These are phyloP conservation scores for Dipodomys stephensi DNA, from an alignment of 2,113 vertebrate species.

Conservation along the genomic window DNA sequence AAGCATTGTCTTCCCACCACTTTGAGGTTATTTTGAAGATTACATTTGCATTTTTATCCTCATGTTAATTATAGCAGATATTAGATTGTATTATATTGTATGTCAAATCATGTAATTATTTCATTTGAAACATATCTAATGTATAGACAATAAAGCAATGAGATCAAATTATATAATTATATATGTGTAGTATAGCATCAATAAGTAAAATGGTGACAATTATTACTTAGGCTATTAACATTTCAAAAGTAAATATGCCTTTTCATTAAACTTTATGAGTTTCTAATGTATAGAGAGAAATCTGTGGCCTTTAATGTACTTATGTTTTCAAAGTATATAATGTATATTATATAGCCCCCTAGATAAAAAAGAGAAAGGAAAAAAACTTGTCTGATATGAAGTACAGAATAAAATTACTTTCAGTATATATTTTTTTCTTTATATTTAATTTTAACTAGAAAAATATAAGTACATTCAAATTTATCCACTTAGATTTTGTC, in stretches of 20 bases:
- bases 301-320: not conserved
- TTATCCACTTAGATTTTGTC: not conserved
- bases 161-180: too few species aligned
- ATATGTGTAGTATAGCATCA: not conserved
- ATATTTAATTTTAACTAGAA: not conserved
- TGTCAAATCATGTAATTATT: too few species aligned
- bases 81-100: too few species aligned
- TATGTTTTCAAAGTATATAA: too few species aligned
- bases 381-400: too few species aligned
- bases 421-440: not conserved
- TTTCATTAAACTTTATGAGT: not conserved
- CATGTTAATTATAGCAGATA: not conserved
- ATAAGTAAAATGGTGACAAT: not conserved
- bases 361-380: too few species aligned
- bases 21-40: not conserved
- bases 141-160: too few species aligned
- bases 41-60: not conserved
- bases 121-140: too few species aligned
- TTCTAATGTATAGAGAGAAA: not conserved
- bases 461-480: not conserved
- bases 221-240: not conserved
- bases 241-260: not conserved
- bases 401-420: not conserved
- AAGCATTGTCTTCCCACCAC: not conserved
- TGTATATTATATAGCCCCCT: too few species aligned